Evolutionary conservation across 2,797 vertebrate species (phyloP).

Genomic region (Poliocrania exsul): DNA sequence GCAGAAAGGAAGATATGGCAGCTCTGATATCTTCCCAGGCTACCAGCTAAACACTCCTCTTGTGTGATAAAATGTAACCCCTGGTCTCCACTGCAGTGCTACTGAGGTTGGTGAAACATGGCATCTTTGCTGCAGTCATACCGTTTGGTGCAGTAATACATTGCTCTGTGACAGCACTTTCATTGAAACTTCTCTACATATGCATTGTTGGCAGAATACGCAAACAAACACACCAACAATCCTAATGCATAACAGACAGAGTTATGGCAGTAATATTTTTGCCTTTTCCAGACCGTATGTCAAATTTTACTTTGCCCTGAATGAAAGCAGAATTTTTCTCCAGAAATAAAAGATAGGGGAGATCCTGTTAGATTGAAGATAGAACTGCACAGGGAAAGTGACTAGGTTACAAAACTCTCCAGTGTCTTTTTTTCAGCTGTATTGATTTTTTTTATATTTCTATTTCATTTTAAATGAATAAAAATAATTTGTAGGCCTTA

Average conservation of each 20-base stretch:
- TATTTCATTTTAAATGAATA: constrained; percentile 43
- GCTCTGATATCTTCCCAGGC: background rate
- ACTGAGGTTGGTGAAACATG: background rate
- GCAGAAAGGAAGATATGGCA: background rate
- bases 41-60: background rate
- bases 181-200: background rate
- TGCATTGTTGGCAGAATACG: background rate
- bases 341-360: background rate
- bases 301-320: background rate
- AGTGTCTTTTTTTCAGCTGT: background rate
- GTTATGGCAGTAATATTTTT: background rate
- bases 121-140: background rate
- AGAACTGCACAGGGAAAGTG: background rate
- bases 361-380: background rate
- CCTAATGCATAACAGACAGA: background rate
- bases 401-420: background rate
- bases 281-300: background rate
- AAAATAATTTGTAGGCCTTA: constrained; percentile 30
- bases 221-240: background rate
- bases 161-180: background rate
- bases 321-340: background rate
- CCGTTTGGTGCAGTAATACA: background rate
- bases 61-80: background rate
- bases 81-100: background rate
- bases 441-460: background rate